Evolutionary conservation across 2,113 vertebrate species (phyloP).

Genomic region (Chlamydotis undulata): DNA sequence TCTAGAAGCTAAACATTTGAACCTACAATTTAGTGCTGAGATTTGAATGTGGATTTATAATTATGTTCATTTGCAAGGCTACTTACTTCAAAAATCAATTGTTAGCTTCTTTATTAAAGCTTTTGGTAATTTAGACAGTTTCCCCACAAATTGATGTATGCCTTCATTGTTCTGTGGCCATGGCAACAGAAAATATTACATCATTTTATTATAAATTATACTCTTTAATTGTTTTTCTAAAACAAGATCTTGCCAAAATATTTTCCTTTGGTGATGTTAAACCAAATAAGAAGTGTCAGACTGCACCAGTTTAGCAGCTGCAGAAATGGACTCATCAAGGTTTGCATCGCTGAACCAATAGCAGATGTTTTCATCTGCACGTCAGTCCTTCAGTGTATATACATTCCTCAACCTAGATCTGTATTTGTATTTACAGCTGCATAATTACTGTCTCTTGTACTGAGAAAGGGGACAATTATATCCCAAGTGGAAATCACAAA

Average conservation of each 20-base stretch:
- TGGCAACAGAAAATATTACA: slow-evolving; percentile 16
- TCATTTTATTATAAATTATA: neutral
- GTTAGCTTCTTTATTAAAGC: slow-evolving; percentile 30
- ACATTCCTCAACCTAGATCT: neutral
- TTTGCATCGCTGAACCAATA: neutral
- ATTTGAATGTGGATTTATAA: neutral
- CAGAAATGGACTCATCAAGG: neutral
- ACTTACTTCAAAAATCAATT: slow-evolving; percentile 11
- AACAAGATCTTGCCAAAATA: neutral
- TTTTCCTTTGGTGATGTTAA: neutral
- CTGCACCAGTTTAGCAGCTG: neutral
- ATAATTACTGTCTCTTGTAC: neutral
- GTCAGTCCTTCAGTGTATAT: neutral
- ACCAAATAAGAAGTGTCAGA: neutral
- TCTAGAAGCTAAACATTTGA: slow-evolving; percentile 23
- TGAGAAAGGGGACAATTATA: neutral
- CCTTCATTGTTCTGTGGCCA: slow-evolving; percentile 6
- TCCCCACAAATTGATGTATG: neutral
- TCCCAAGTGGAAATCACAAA: neutral
- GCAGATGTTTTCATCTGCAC: neutral
- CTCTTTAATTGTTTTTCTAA: slow-evolving; percentile 23
- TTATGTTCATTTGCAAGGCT: neutral
- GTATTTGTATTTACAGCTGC: neutral
- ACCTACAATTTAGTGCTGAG: slow-evolving; percentile 2
- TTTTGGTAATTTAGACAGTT: slow-evolving; percentile 24